These are phyloP conservation scores for Dromococcyx pavoninus DNA, from an alignment of 2,797 vertebrate species.

Conservation along the genomic window DNA sequence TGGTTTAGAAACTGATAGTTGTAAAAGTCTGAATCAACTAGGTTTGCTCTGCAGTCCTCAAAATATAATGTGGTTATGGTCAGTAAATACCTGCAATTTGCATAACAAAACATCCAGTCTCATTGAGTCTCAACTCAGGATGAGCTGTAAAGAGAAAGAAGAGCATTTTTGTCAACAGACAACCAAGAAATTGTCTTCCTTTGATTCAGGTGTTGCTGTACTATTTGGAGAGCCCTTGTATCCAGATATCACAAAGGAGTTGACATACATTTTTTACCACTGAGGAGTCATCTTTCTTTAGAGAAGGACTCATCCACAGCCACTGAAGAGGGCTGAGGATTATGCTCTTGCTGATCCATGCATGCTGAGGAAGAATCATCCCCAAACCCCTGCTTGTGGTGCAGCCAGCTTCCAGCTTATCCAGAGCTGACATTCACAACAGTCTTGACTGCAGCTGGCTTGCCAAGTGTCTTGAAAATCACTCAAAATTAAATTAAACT, in stretches of 20 bases:
- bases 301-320: neutral
- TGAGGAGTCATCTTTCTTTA: neutral
- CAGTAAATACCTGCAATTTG: neutral
- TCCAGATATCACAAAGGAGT: neutral
- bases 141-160: neutral
- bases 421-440: neutral
- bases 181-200: neutral
- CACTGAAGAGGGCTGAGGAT: neutral
- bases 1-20: neutral
- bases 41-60: neutral
- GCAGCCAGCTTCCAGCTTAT: neutral
- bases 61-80: neutral
- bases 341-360: neutral
- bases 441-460: neutral
- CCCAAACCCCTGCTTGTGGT: neutral
- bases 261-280: neutral
- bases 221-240: neutral
- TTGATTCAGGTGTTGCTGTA: neutral
- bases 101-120: neutral
- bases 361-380: neutral
- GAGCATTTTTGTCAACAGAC: neutral
- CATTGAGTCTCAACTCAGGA: neutral
- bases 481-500: neutral
- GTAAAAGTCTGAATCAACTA: neutral
- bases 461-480: constrained; percentile 9